Percentiles rank a stretch among this genome's conserved stretches.
These are phyloP conservation scores for Unio pictorum DNA, from an alignment of 2,888 invertebrate species.

Conservation along the genomic window DNA sequence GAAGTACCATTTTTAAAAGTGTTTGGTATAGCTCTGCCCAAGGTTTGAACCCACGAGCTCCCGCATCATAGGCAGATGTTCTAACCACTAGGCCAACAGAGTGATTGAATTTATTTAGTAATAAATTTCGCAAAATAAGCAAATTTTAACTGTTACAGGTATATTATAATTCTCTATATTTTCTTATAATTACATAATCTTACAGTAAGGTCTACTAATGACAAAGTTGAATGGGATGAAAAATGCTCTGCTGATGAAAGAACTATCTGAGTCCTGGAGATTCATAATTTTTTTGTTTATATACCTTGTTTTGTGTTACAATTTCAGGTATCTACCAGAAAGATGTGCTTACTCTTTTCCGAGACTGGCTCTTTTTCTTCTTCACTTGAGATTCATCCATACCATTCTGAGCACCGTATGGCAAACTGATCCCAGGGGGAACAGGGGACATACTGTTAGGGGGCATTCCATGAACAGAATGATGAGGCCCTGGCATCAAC, in stretches of 20 bases:
- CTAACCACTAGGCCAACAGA: too few species aligned
- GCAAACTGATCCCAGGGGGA: constrained; percentile 17
- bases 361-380: constrained; percentile 38
- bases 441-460: constrained; percentile 27
- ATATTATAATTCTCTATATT: too few species aligned
- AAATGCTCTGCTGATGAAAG: not conserved
- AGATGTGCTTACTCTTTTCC: constrained; percentile 43
- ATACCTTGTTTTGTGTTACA: not conserved
- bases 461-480: constrained; percentile 12
- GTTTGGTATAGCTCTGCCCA: too few species aligned
- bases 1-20: too few species aligned
- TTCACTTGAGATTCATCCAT: constrained; percentile 27
- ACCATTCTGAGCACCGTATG: constrained; percentile 24
- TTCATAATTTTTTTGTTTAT: not conserved
- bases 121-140: too few species aligned
- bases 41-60: too few species aligned
- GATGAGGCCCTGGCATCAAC: constrained; percentile 35
- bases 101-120: too few species aligned
- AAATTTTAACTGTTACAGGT: too few species aligned
- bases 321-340: not conserved
- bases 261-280: not conserved
- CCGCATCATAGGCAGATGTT: too few species aligned
- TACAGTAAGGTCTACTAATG: not conserved
- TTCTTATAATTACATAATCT: too few species aligned
- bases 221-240: not conserved